A percentile compares a stretch with the other conserved stretches of the same genome.
Evolutionary conservation across 2,797 vertebrate species (phyloP).

Genomic region (Ispidina lecontei): DNA sequence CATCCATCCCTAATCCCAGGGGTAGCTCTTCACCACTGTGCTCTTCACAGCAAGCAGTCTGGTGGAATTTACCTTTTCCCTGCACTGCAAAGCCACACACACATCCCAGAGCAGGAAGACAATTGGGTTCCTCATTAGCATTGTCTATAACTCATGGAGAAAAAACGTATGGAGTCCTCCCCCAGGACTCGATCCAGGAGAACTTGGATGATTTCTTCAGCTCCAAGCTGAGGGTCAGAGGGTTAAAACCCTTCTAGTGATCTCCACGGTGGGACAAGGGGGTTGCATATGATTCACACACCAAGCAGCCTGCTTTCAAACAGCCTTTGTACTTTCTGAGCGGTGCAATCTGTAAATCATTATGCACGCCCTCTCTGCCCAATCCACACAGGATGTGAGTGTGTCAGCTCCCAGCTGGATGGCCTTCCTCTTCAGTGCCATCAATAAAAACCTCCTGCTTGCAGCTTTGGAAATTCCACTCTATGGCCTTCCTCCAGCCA

Average conservation of each 20-base stretch:
- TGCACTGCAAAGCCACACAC: rapidly evolving
- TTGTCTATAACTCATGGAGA: not conserved
- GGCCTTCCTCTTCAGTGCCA: slow-evolving; percentile 2
- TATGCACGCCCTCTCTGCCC: slow-evolving; percentile 41
- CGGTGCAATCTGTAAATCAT: slow-evolving; percentile 38
- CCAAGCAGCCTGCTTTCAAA: slow-evolving; percentile 23
- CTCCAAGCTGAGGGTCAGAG: not conserved
- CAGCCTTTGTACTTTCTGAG: slow-evolving; percentile 49
- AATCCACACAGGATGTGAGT: slow-evolving; percentile 52
- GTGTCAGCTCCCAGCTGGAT: slow-evolving; percentile 60
- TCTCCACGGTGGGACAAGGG: not conserved
- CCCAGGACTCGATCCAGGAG: not conserved
- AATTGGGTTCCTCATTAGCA: not conserved
- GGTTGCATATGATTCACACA: slow-evolving; percentile 5
- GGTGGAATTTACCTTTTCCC: not conserved
- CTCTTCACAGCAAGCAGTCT: rapidly evolving
- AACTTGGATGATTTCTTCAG: not conserved
- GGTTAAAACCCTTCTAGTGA: slow-evolving; percentile 2
- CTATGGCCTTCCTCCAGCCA: not conserved
- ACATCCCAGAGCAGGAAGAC: not conserved
- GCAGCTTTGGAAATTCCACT: slow-evolving; percentile 8
- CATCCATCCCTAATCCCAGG: not conserved
- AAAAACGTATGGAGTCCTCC: not conserved
- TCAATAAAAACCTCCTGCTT: slow-evolving; percentile 26
- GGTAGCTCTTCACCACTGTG: not conserved